These are phyloP conservation scores for Anguilla obscura DNA, from an alignment of 2,797 vertebrate genomes.

Conservation along the genomic window DNA sequence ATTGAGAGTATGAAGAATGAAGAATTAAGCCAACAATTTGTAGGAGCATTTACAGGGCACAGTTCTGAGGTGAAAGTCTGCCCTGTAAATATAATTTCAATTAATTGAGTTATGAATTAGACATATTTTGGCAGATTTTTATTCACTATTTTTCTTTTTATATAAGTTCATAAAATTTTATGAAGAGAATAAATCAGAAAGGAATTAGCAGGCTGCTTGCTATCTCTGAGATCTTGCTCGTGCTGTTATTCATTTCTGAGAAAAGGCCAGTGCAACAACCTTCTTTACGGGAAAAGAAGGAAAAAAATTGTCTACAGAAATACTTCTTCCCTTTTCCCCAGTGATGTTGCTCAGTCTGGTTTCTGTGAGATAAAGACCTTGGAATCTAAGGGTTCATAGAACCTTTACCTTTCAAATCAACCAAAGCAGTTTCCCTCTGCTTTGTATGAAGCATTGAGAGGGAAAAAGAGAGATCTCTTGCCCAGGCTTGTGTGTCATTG, in stretches of 20 bases:
- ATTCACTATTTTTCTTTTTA: neutral
- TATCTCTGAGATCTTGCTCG: neutral
- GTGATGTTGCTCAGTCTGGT: slow-evolving; percentile 20
- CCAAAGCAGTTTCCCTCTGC: neutral
- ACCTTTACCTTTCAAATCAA: slow-evolving; percentile 20
- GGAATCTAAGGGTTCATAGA: slow-evolving; percentile 20
- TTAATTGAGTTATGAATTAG: neutral
- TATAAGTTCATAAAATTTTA: neutral
- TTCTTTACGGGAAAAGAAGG: slow-evolving; percentile 2
- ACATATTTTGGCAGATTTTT: neutral
- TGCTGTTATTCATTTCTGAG: slow-evolving; percentile 10
- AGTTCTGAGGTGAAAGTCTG: neutral
- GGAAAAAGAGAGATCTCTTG: neutral
- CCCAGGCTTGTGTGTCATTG: slow-evolving; percentile 4
- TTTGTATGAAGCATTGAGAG: neutral
- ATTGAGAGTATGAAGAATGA: neutral
- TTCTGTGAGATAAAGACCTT: slow-evolving; percentile 26
- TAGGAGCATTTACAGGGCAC: neutral
- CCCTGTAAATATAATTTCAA: neutral
- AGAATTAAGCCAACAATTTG: neutral
- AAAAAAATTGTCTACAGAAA: slow-evolving; percentile 10
- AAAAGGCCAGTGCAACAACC: neutral
- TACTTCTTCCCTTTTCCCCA: slow-evolving; percentile 7
- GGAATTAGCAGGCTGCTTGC: neutral
- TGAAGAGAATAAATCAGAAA: slow-evolving; percentile 4